Evolutionary conservation across 2,888 invertebrate species (phyloP).

Genomic region (Agonum fuliginosum): DNA sequence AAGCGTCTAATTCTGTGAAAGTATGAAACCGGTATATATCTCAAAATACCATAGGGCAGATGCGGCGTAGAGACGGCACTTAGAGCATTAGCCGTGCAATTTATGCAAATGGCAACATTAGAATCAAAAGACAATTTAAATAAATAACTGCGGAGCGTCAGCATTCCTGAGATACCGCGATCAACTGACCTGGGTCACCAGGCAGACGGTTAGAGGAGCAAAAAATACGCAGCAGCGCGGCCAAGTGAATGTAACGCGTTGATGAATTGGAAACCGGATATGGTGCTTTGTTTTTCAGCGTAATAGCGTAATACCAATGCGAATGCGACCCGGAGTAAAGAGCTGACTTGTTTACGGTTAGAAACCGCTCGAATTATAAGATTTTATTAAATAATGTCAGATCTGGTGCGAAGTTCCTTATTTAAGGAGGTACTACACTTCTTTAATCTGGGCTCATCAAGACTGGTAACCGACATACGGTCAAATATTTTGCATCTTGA

Average conservation of each 20-base stretch:
- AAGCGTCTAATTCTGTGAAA: no score
- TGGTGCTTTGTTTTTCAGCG: slow-evolving; percentile 36
- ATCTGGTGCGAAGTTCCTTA: no score
- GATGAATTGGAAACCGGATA: slow-evolving; percentile 48
- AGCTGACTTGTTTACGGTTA: slow-evolving; percentile 21
- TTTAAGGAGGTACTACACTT: no score
- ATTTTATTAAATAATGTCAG: no score
- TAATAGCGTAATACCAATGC: no score
- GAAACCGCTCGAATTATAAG: slow-evolving; percentile 8
- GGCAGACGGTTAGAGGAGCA: slow-evolving; percentile 44
- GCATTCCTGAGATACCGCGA: slow-evolving; percentile 49
- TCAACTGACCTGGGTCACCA: slow-evolving; percentile 55
- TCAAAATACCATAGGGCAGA: no score
- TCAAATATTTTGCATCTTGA: no score
- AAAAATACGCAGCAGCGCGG: slow-evolving; percentile 7
- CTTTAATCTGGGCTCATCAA: no score
- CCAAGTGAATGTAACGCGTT: slow-evolving; percentile 43
- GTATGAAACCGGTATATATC: no score
- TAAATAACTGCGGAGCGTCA: slow-evolving; percentile 45
- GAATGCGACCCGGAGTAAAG: not conserved
- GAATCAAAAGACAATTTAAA: slow-evolving; percentile 53
- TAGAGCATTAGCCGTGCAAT: no score
- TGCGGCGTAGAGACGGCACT: no score
- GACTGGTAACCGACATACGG: no score
- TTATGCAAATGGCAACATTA: slow-evolving; percentile 41